Evolutionary conservation across 1,140 invertebrate species (phyloP).

Genomic region (Orchestia grillus): DNA sequence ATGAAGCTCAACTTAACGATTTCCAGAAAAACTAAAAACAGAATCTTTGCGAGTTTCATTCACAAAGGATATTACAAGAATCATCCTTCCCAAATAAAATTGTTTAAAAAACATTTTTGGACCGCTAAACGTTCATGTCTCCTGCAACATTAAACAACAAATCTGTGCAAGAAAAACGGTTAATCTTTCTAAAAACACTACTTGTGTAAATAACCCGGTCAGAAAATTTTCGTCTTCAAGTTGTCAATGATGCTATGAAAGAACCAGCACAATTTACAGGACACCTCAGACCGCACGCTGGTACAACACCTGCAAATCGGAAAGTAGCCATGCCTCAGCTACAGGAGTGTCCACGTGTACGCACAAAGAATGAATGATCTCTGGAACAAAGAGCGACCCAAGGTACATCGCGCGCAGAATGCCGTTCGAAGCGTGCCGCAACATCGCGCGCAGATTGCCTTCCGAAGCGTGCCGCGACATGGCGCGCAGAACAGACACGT

Average conservation of each 20-base stretch:
- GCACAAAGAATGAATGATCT: not conserved
- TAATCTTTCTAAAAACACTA: not conserved
- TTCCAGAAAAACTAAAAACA: not conserved
- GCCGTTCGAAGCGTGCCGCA: not conserved
- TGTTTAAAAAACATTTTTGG: not conserved
- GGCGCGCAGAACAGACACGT: not conserved
- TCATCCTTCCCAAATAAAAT: not conserved
- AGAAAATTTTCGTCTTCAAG: not conserved
- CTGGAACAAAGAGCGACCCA: not conserved
- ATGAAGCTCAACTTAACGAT: not conserved
- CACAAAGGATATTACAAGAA: not conserved
- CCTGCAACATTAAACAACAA: not conserved
- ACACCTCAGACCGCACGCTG: not conserved
- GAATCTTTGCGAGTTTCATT: not conserved
- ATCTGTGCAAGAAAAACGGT: too few relatives aligned
- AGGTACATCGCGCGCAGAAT: not conserved
- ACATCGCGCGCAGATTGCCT: not conserved
- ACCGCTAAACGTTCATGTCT: not conserved
- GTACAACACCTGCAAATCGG: not conserved
- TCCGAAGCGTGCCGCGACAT: not conserved
- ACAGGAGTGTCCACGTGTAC: not conserved
- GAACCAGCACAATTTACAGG: not conserved
- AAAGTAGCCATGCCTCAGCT: not conserved
- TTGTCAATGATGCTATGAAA: not conserved
- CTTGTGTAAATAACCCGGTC: not conserved